These are phyloP conservation scores for Megatriorchis doriae DNA, from an alignment of 2,113 vertebrate species.

Conservation along the genomic window DNA sequence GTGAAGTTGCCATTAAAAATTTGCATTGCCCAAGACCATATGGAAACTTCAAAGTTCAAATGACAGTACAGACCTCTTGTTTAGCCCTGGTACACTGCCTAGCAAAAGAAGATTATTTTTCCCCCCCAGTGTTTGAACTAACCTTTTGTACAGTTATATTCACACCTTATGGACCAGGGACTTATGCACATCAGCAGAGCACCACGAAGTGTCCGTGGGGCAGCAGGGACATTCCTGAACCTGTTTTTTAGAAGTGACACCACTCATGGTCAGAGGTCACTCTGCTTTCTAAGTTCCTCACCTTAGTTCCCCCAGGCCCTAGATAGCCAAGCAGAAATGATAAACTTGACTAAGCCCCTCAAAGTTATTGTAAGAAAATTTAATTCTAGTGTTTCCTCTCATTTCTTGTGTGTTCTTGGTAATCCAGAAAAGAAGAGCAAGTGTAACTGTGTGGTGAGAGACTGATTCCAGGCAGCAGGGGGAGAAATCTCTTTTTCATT, in stretches of 20 bases:
- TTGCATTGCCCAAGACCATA: background rate
- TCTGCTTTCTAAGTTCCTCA: background rate
- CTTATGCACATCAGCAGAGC: background rate
- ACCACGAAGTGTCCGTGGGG: accelerated
- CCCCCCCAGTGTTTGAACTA: background rate
- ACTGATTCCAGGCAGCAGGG: background rate
- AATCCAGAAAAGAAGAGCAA: background rate
- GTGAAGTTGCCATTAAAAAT: background rate
- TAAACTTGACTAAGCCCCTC: background rate
- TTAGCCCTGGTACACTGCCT: background rate
- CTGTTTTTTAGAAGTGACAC: background rate
- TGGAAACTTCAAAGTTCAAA: background rate
- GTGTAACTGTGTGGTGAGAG: background rate
- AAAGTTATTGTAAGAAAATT: background rate
- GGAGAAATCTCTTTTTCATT: background rate
- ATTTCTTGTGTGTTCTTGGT: background rate
- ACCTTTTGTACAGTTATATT: background rate
- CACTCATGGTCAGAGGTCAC: background rate
- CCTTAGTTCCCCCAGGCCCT: background rate
- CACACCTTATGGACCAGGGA: background rate
- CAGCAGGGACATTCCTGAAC: background rate
- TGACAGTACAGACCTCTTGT: background rate
- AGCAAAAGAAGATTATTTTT: background rate
- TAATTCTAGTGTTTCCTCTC: background rate
- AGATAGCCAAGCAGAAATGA: background rate